A percentile compares a stretch with the other conserved stretches of the same genome.
phyloP scores from a whole-genome alignment of 2,113 vertebrate species.

The Siphamia tubifer region DNA sequence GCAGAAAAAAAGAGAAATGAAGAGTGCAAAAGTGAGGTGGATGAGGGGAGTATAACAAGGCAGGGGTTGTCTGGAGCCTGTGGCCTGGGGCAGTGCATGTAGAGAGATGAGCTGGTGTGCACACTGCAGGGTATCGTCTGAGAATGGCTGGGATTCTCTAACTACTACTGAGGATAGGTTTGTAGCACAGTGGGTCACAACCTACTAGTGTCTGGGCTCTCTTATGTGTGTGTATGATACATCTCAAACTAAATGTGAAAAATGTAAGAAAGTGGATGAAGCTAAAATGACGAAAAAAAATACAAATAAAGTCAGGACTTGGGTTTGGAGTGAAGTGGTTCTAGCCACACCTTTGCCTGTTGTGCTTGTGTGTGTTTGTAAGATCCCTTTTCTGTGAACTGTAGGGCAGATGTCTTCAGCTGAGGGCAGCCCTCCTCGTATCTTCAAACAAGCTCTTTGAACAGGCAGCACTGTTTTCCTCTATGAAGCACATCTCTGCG shows the following conservation, averaged over 20 bases:
- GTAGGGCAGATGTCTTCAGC: slow-evolving; percentile 14
- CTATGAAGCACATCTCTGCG: slow-evolving; percentile 2
- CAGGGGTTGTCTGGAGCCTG: slow-evolving; percentile 48
- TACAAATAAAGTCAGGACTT: background rate
- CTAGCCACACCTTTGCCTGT: background rate
- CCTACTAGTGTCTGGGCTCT: slow-evolving; percentile 15
- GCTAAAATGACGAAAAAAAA: background rate
- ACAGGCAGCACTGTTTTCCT: slow-evolving; percentile 18
- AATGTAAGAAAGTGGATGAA: background rate
- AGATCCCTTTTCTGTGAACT: slow-evolving; percentile 14
- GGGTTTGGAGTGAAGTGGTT: slow-evolving; percentile 22
- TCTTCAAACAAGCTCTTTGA: slow-evolving; percentile 39
- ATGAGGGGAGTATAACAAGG: slow-evolving; percentile 39
- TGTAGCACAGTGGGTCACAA: slow-evolving; percentile 54
- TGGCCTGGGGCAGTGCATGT: slow-evolving; percentile 54
- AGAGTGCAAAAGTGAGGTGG: slow-evolving; percentile 38
- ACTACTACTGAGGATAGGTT: slow-evolving; percentile 46
- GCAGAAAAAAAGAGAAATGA: background rate
- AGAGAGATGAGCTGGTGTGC: slow-evolving; percentile 46
- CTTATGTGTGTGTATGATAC: slow-evolving; percentile 15
- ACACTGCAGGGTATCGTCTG: slow-evolving; percentile 54
- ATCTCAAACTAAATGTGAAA: slow-evolving; percentile 1
- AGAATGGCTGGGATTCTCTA: slow-evolving; percentile 37
- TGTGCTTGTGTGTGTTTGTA: background rate
- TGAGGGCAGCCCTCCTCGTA: slow-evolving; percentile 49